Evolutionary conservation across 2,888 invertebrate species (phyloP), one percentile per base, ranked within the genome.

Genomic region (Cataglyphis albicans): DNA sequence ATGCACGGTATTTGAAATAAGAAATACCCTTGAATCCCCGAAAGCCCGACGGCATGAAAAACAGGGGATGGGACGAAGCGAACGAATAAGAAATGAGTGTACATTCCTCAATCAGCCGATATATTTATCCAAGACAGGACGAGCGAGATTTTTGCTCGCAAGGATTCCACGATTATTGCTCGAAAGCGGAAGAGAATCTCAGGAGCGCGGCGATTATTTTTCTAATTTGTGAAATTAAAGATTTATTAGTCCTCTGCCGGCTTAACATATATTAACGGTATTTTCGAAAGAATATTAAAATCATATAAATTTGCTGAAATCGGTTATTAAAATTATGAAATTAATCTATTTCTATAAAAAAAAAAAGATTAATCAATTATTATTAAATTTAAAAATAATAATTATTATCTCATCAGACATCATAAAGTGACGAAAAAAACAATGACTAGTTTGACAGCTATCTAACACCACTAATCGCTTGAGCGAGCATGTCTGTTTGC

Each of bases 1-100:
- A 83, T 75, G 86, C 70, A 38, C 25, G 87, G 85, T 68, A 89
- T 89, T 89, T 67, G 88, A 82, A 87, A 87, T 85, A 81, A 86
- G 80, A 84, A 72, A 70, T 70, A 78, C 63, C 83, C 82, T 75
- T 57, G 82, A 84, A 82, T 89, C 82, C 73, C 55, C 55, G 44
- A n/a, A 72, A 72, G 35, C 21, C 52, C 32, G 48, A n/a, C 29
- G 18, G 59, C 73, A 9, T 68, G 57, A 72, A 59, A 72, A 18
- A 55, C 41, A 44, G 21, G 44, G 1, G 76, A 74, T 57, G 32
- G 10, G 18, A 55, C 21, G 15, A 52, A 44, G 18, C 25, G 38
- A 68, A 74, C 68, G 83, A 78, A 78, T 81, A 82, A 84, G 84
- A 84, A 86, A 78, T 73, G 83, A 82, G 78, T 52, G 38, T 52